Conservation (phyloP, 2,113 vertebrate genomes). For the Antigone vipio region DNA sequence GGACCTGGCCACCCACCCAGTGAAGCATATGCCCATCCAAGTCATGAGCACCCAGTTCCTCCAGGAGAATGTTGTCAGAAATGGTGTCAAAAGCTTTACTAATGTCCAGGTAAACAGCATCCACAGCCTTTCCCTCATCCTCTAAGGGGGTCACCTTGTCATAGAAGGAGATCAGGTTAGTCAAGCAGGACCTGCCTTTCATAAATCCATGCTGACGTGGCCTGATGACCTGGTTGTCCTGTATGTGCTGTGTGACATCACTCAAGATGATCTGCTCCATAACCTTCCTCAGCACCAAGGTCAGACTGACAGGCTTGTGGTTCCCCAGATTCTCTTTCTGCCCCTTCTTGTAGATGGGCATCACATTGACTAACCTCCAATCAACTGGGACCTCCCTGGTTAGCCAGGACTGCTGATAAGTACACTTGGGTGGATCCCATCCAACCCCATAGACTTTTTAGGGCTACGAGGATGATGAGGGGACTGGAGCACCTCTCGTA, state of each 20-base stretch:
- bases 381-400: background rate
- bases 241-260: accelerated
- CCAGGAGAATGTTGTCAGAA: background rate
- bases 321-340: accelerated
- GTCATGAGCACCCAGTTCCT: background rate
- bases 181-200: background rate
- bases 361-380: background rate
- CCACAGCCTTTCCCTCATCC: background rate
- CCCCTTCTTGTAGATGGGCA: background rate
- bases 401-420: background rate
- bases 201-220: background rate
- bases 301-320: background rate
- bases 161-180: background rate
- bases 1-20: background rate
- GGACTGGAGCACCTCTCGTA: too few species aligned
- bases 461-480: too few species aligned
- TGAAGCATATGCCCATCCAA: accelerated
- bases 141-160: background rate
- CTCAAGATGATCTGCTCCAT: background rate
- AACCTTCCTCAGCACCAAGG: accelerated
- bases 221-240: background rate
- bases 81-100: background rate
- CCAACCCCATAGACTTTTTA: accelerated
- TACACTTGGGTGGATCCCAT: background rate
- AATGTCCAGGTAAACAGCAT: background rate